phyloP scores from a whole-genome alignment of 92 coral and sea anemone genomes.

The Plumapathes pennacea region DNA sequence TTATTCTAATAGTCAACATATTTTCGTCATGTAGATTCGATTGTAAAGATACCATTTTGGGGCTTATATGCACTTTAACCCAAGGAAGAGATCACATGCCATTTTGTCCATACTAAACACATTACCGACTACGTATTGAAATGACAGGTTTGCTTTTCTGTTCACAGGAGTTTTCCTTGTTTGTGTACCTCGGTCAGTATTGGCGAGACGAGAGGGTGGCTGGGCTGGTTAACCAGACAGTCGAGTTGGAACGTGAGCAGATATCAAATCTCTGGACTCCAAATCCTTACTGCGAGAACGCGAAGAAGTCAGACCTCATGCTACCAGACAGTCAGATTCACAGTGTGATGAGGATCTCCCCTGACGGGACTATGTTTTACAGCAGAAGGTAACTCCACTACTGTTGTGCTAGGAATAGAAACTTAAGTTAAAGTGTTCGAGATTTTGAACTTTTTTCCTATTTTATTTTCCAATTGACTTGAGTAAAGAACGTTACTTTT shows the following conservation, averaged over 20 bases:
- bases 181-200: slow-evolving; percentile 64
- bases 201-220: slow-evolving; percentile 81
- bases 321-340: slow-evolving; percentile 68
- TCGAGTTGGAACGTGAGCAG: slow-evolving; percentile 55
- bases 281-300: slow-evolving; percentile 78
- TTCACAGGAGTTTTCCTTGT: slow-evolving; percentile 77
- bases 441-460: too few species aligned
- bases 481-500: too few species aligned
- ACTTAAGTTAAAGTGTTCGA: too few species aligned
- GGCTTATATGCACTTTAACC: too few species aligned
- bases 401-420: too few species aligned
- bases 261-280: slow-evolving; percentile 79
- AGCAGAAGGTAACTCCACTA: slow-evolving; percentile 92
- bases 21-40: too few species aligned
- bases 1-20: too few species aligned
- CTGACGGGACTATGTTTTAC: slow-evolving; percentile 65
- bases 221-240: slow-evolving; percentile 38
- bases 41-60: too few species aligned
- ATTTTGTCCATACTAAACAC: too few species aligned
- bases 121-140: neutral
- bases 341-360: slow-evolving; percentile 57
- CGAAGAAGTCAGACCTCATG: slow-evolving; percentile 79
- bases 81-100: too few species aligned
- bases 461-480: too few species aligned
- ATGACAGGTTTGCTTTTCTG: neutral